Evolutionary conservation across 1,140 invertebrate species (phyloP), one percentile per base, ranked within the genome.

Genomic region (Leptinotarsa defecta): DNA sequence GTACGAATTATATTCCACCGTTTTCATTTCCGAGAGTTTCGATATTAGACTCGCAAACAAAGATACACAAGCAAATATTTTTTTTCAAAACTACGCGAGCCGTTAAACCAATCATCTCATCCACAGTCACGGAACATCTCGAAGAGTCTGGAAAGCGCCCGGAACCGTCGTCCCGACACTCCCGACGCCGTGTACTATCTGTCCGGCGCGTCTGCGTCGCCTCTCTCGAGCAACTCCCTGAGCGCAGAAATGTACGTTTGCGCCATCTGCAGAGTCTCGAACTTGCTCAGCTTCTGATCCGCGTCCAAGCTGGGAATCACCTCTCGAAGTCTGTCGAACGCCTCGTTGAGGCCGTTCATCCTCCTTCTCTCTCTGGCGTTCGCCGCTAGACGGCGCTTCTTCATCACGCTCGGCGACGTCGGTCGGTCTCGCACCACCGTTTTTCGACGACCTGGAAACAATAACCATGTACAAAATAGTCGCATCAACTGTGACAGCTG

Each of bases 201-300:
- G 8, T 43, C 34, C 34, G 34, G 8, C 34, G 11, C 8, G 5
- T 52, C 19, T n/a, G 48, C 24, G 22, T 70, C 68, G 65, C 85
- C 83, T 67, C 83, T 82, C 69, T 86, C 79, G 15, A 91, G 81
- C 3, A 91, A 82, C 76, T 92, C 91, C 74, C 89, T 87, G 13
- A 94, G 84, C 0, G 92, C 92, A 1, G 89, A 86, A 62, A 95
- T 95, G 84, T 95, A 94, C 3, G 90, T 93, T 80, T 94, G 93
- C 0, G 94, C 94, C 93, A 94, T 94, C 86, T 94, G 93, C 34
- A 95, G 83, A 1, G 93, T 94, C 84, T 95, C 94, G 83, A 92
- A 94, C 84, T 95, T 95, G 72, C 92, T 94, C 3, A 94, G 86
- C 83, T 94, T 93, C 78, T 91, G 87, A 81, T 94, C 92, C 72